Evolutionary conservation across 1,140 invertebrate genomes (phyloP).

Genomic region (Polypedilum pembai): DNA sequence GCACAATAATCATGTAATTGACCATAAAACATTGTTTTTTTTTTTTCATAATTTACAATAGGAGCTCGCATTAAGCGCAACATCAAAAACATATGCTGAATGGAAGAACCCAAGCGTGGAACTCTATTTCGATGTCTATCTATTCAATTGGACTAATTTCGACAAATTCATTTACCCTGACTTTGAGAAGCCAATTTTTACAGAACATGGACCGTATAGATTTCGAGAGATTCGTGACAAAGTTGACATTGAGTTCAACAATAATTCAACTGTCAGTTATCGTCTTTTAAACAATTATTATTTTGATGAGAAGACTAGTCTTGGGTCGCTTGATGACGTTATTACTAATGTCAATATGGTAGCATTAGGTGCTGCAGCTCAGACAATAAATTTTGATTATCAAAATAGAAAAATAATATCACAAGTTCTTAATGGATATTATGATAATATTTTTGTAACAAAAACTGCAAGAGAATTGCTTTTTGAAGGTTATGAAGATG

Average conservation of each 20-base stretch:
- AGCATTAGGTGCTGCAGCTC: conserved; percentile 64
- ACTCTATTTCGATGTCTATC: conserved; percentile 64
- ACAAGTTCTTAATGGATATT: conserved; percentile 43
- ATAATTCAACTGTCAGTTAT: conserved; percentile 76
- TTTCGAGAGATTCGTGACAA: conserved; percentile 61
- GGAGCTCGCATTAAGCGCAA: conserved; percentile 54
- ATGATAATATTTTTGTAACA: conserved; percentile 48
- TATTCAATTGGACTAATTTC: conserved; percentile 79
- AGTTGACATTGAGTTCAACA: conserved; percentile 60
- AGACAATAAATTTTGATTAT: conserved; percentile 48
- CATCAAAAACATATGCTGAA: conserved; percentile 53
- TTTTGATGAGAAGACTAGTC: conserved; percentile 64
- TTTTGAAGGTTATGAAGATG: conserved; percentile 63
- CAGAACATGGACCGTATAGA: conserved; percentile 65
- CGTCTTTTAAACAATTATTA: conserved; percentile 63
- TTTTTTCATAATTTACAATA: conserved; percentile 40
- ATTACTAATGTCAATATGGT: conserved; percentile 76
- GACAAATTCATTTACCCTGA: conserved; percentile 48
- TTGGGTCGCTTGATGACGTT: conserved; percentile 64
- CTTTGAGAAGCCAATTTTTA: conserved; percentile 54
- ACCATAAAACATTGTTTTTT: not conserved
- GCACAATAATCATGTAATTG: not conserved
- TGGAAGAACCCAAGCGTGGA: conserved; percentile 70
- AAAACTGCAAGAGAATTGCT: conserved; percentile 53
- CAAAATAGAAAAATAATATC: conserved; percentile 52